A percentile compares a stretch with the other conserved stretches of the same genome.
These are phyloP conservation scores for Campylomormyrus tamandua DNA, from an alignment of 2,113 vertebrate genomes.

Conservation along the genomic window DNA sequence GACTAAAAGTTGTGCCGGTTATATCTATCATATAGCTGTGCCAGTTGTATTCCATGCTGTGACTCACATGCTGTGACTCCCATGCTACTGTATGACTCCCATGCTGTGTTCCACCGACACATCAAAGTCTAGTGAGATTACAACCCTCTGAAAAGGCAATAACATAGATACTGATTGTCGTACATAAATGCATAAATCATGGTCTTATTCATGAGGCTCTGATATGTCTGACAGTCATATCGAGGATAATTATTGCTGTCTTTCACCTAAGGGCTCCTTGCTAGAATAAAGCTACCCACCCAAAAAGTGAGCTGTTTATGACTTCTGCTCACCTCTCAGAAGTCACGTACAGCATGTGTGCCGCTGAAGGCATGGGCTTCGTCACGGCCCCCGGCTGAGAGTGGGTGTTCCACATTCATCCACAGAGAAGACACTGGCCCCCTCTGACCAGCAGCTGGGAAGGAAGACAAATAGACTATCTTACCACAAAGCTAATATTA, in stretches of 20 bases:
- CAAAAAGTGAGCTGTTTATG: not conserved
- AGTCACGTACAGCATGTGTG: not conserved
- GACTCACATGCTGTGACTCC: not conserved
- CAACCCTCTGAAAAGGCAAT: not conserved
- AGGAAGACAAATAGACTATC: slow-evolving; percentile 16
- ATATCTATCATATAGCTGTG: not conserved
- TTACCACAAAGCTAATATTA: slow-evolving; percentile 21
- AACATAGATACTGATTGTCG: not conserved
- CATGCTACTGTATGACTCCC: not conserved
- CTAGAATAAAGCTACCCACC: not conserved
- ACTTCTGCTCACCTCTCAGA: not conserved
- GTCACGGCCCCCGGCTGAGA: not conserved
- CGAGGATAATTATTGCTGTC: not conserved
- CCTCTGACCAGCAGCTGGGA: not conserved
- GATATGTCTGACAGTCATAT: not conserved
- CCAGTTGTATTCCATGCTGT: not conserved
- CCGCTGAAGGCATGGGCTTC: not conserved
- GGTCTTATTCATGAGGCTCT: not conserved
- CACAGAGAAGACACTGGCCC: not conserved
- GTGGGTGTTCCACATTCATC: not conserved
- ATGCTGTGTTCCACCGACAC: not conserved
- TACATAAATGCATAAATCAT: not conserved
- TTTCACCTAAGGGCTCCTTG: not conserved
- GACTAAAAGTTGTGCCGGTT: not conserved
- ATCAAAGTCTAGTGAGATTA: not conserved